Evolutionary conservation across 2,888 invertebrate species (phyloP).

Genomic region (Leucoma salicis): DNA sequence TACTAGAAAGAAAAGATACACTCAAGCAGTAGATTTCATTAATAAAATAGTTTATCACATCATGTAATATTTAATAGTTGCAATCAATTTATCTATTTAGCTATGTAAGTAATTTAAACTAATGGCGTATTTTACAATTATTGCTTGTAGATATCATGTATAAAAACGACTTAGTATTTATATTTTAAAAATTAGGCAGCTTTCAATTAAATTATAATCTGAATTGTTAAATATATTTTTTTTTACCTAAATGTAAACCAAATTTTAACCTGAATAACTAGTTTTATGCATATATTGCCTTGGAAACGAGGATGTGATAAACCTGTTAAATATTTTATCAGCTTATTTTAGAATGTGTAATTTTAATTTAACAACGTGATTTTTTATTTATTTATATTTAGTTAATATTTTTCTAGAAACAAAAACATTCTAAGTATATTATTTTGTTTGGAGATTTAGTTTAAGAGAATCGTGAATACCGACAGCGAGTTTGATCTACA

Average conservation of each 20-base stretch:
- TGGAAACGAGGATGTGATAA: background rate
- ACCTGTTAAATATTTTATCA: background rate
- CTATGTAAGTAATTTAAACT: background rate
- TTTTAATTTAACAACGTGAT: background rate
- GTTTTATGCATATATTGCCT: background rate
- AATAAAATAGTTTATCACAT: background rate
- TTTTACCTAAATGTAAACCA: background rate
- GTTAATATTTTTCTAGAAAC: slow-evolving; percentile 13
- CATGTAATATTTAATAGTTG: background rate
- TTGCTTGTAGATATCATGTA: background rate
- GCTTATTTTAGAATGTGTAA: background rate
- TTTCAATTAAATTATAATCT: background rate
- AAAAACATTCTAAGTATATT: too few species aligned
- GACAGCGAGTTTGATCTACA: too few species aligned
- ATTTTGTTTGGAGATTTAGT: too few species aligned
- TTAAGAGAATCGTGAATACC: too few species aligned
- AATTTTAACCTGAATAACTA: background rate
- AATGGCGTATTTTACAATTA: background rate
- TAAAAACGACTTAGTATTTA: background rate
- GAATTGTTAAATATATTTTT: background rate
- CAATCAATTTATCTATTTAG: background rate
- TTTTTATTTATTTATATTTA: slow-evolving; percentile 7
- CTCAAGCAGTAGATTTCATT: slow-evolving; percentile 33
- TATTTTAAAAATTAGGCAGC: background rate
- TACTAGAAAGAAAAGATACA: slow-evolving; percentile 49